Evolutionary conservation across 2,888 invertebrate species (phyloP).

Genomic region (Apamea epomidion): DNA sequence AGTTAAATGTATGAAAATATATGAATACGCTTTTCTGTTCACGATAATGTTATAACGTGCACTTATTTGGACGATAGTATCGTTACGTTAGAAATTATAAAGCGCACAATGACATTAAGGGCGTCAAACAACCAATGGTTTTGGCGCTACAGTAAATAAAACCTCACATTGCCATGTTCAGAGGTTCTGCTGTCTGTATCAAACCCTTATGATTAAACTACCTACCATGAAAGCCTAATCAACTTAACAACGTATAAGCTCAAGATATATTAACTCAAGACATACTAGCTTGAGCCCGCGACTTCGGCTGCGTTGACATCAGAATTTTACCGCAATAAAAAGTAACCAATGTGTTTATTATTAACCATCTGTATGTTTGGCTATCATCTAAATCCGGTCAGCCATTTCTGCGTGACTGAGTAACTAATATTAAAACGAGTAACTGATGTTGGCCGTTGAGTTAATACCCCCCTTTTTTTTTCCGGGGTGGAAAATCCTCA

Average conservation of each 20-base stretch:
- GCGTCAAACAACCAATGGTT: background rate
- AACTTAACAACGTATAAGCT: background rate
- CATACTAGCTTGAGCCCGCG: background rate
- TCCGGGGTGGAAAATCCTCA: too few species aligned
- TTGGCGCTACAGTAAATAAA: background rate
- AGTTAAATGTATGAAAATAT: background rate
- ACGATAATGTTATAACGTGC: background rate
- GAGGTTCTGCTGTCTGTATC: background rate
- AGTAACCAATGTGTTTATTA: background rate
- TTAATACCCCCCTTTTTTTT: background rate
- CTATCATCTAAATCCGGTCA: background rate
- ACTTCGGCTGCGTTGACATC: background rate
- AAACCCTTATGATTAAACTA: background rate
- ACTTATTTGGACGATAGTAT: too few species aligned
- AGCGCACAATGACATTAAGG: background rate
- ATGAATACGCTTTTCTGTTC: background rate
- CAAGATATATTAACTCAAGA: background rate
- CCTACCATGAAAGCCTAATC: background rate
- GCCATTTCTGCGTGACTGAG: background rate
- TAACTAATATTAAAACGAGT: background rate
- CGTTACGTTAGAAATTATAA: background rate
- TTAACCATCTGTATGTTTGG: background rate
- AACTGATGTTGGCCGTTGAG: background rate
- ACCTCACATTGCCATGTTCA: background rate
- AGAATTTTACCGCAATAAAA: background rate